phyloP scores from a whole-genome alignment of 2,888 invertebrate species.

The Hemaris fuciformis region DNA sequence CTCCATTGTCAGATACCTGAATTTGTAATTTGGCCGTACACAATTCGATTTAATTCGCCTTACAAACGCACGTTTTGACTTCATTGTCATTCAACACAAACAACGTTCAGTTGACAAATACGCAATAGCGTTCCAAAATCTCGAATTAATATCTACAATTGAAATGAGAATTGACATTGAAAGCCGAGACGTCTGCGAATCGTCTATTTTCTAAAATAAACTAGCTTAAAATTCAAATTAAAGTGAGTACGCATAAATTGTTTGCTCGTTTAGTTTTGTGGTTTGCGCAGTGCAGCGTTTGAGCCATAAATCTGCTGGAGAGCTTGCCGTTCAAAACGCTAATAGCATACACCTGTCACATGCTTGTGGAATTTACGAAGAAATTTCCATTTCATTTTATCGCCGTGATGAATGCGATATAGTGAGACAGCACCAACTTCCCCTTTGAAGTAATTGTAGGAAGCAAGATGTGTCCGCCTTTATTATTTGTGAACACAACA shows the following conservation, averaged over 20 bases:
- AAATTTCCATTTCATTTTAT: slow-evolving; percentile 18
- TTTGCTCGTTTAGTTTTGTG: slow-evolving; percentile 18
- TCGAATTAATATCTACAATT: slow-evolving; percentile 9
- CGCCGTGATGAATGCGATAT: slow-evolving; percentile 9
- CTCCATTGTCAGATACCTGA: background rate
- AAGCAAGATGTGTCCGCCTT: slow-evolving; percentile 2
- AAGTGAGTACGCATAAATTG: slow-evolving; percentile 13
- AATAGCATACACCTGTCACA: slow-evolving; percentile 29
- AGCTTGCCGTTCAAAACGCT: slow-evolving; percentile 24
- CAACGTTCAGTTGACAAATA: background rate
- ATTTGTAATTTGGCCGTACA: background rate
- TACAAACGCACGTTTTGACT: background rate
- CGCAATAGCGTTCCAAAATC: background rate
- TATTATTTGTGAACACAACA: background rate
- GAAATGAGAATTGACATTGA: slow-evolving; percentile 13
- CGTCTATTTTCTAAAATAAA: background rate
- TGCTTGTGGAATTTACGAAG: slow-evolving; percentile 12
- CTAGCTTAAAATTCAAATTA: slow-evolving; percentile 11
- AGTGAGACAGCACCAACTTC: background rate
- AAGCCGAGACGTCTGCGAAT: slow-evolving; percentile 7
- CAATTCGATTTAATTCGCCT: background rate
- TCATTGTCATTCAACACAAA: slow-evolving; percentile 3
- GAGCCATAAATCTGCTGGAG: slow-evolving; percentile 24
- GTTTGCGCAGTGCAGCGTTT: slow-evolving; percentile 24
- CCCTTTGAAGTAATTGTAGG: background rate